Evolutionary conservation across 2,797 vertebrate genomes (phyloP), one percentile per base, ranked within the genome.

Genomic region (Coregonus sp.): DNA sequence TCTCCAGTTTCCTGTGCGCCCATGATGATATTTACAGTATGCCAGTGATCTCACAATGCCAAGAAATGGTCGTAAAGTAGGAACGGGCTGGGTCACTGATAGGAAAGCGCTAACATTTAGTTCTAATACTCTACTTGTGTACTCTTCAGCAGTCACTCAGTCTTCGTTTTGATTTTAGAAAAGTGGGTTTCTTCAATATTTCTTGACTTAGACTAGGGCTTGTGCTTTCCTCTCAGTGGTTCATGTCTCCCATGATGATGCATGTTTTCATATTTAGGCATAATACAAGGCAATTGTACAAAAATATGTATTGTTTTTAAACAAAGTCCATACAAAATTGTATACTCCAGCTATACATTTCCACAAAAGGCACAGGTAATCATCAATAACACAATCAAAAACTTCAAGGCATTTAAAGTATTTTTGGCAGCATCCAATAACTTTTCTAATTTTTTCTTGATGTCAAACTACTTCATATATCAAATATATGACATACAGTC

Each of bases 281-380:
- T 35, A 68, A 65, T 29, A 31, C 9, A 65, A 25, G 25, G 20
- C 70, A 72, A 54, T 35, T 31, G 61, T 83, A 80, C 29, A 73
- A 82, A 82, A 82, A 78, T 78, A 78, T 20, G 33, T 35, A 73
- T 80, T 80, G 54, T 75, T 69, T 73, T 75, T 47, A 70, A 77
- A 73, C 40, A 79, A 74, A 71, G 20, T 63, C 25, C 29, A 69
- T 66, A 71, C 47, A 78, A 69, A 50, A 72, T 67, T 20, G 54
- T 29, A 56, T 50, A 73, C 66, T 56, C 51, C 47, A 56, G 37
- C 70, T 71, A 70, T 70, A 66, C 18, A 51, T 20, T 37, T 56
- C n/a, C 51, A 56, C 69, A 68, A 25, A 79, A 67, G 59, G 31
- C 68, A 73, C 31, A 4, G 51, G 50, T 51, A 56, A 14, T 73